These are phyloP conservation scores for Pristionchus japonicus DNA, from an alignment of 2,888 invertebrate species.

Conservation along the genomic window DNA sequence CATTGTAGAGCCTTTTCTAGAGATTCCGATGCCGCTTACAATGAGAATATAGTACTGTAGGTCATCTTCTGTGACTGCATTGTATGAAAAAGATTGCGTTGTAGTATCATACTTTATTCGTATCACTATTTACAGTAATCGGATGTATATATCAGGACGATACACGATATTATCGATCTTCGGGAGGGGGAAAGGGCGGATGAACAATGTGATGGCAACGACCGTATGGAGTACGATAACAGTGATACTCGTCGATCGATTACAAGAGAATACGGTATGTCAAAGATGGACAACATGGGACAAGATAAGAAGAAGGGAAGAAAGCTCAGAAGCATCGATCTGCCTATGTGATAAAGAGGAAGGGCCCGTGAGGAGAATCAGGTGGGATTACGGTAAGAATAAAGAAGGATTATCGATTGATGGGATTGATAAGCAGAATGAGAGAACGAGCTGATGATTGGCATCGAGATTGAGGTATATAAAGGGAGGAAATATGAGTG, in stretches of 20 bases:
- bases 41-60: background rate
- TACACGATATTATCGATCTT: constrained; percentile 27
- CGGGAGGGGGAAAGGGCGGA: background rate
- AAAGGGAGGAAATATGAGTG: constrained; percentile 2
- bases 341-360: constrained; percentile 39
- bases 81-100: background rate
- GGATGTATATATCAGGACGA: background rate
- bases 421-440: constrained; percentile 16
- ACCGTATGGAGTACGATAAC: constrained; percentile 35
- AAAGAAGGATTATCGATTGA: constrained; percentile 1
- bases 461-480: constrained; percentile 13
- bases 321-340: constrained; percentile 33
- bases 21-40: background rate
- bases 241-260: constrained; percentile 35
- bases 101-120: constrained; percentile 9
- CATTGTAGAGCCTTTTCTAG: background rate
- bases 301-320: background rate
- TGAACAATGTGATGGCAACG: constrained; percentile 6
- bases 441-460: constrained; percentile 15
- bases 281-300: constrained; percentile 18
- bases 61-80: background rate
- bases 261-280: constrained; percentile 36
- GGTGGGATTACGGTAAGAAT: constrained; percentile 14
- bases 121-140: constrained; percentile 20
- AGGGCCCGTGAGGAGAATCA: constrained; percentile 4